Conservation (phyloP, 2,113 vertebrate species). For the Oreochromis tanganicae region DNA sequence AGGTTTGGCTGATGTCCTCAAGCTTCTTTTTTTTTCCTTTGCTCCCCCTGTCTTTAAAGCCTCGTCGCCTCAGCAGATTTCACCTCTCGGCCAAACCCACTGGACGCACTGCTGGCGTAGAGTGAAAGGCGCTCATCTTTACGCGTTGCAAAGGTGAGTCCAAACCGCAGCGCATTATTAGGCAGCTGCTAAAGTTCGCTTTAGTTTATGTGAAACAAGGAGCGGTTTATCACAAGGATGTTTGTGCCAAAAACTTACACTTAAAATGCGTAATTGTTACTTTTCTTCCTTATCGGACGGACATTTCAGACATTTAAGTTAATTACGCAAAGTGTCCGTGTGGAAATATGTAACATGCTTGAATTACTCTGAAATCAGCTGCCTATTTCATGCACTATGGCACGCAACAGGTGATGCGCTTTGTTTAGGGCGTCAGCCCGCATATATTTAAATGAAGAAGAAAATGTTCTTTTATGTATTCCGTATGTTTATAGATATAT, state of each 20-base stretch:
- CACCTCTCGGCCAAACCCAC: constrained; percentile 16
- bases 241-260: not conserved
- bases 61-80: constrained; percentile 6
- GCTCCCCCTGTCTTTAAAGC: constrained; percentile 55
- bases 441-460: not conserved
- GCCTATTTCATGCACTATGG: not conserved
- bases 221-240: not conserved
- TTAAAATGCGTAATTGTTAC: not conserved
- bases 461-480: not conserved
- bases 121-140: constrained; percentile 10
- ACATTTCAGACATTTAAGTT: not conserved
- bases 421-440: not conserved
- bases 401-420: not conserved
- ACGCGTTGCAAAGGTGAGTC: constrained; percentile 54
- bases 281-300: not conserved
- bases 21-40: not conserved
- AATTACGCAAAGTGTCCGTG: not conserved
- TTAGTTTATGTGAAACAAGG: not conserved
- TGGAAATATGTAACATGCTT: not conserved
- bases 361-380: not conserved
- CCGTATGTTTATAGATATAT: not conserved
- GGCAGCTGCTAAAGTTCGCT: not conserved
- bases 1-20: constrained; percentile 54
- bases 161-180: not conserved
- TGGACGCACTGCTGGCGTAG: constrained; percentile 5